Percentiles rank a stretch among this genome's conserved stretches.
phyloP scores from a whole-genome alignment of 2,888 invertebrate species.

The Punctoribates punctum region DNA sequence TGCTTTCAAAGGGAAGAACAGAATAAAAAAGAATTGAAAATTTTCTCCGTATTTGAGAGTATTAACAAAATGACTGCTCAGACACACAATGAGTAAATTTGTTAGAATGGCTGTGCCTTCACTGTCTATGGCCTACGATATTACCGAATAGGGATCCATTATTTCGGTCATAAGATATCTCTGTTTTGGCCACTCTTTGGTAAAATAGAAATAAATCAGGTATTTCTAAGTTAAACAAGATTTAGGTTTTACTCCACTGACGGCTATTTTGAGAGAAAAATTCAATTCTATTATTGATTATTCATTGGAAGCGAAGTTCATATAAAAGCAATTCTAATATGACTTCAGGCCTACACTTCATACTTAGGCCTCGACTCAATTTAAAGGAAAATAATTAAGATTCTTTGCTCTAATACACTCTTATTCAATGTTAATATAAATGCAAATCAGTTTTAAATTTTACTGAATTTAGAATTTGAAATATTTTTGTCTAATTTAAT shows the following conservation, averaged over 20 bases:
- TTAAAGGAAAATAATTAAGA: too few relatives aligned
- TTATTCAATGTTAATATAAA: neutral
- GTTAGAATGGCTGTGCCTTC: neutral
- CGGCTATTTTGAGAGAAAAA: too few relatives aligned
- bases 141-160: constrained; percentile 1
- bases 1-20: neutral
- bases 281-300: too few relatives aligned
- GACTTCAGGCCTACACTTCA: too few relatives aligned
- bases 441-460: neutral
- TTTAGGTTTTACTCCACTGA: too few relatives aligned
- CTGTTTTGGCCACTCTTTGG: neutral
- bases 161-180: neutral
- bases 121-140: too few relatives aligned
- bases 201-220: neutral
- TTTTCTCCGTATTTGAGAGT: neutral
- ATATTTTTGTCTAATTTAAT: neutral
- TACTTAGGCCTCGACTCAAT: too few relatives aligned
- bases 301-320: too few relatives aligned
- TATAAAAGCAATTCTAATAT: too few relatives aligned
- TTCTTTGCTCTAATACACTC: too few relatives aligned
- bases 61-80: constrained; percentile 23
- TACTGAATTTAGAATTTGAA: neutral
- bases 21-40: neutral
- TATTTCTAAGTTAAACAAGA: neutral
- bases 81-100: neutral